These are phyloP conservation scores for Forbesichthys agassizii DNA, from an alignment of 2,113 vertebrate genomes.

Conservation along the genomic window DNA sequence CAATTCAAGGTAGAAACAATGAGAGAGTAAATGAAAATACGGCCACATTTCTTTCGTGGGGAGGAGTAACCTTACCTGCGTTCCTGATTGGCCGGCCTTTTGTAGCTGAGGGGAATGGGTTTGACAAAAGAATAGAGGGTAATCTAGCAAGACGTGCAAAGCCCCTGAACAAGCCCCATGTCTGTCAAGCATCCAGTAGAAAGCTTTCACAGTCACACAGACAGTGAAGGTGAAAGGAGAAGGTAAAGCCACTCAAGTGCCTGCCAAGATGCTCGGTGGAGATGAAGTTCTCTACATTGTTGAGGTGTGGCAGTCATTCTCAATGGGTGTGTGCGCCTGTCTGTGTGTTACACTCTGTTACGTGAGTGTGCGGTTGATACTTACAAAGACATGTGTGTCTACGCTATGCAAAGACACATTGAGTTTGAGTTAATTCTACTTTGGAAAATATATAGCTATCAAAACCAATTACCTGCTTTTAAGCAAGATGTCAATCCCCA, in stretches of 20 bases:
- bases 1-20: constrained; percentile 45
- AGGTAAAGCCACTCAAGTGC: constrained; percentile 20
- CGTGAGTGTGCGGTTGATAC: not conserved
- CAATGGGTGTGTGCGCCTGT: not conserved
- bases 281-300: constrained; percentile 30
- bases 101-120: constrained; percentile 81
- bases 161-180: constrained; percentile 57
- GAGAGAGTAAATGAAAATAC: constrained; percentile 40
- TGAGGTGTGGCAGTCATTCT: not conserved
- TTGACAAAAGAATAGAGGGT: constrained; percentile 82
- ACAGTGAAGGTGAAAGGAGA: constrained; percentile 24
- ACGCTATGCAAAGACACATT: constrained; percentile 45
- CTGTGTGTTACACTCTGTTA: not conserved
- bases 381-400: constrained; percentile 20
- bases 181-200: constrained; percentile 61
- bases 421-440: constrained; percentile 1
- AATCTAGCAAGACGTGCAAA: constrained; percentile 76
- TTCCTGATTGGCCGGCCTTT: constrained; percentile 80
- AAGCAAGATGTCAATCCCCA: constrained; percentile 74
- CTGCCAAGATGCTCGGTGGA: constrained; percentile 39
- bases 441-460: constrained; percentile 45
- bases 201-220: constrained; percentile 58
- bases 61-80: constrained; percentile 77
- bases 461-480: constrained; percentile 74
- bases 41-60: constrained; percentile 64